These are phyloP conservation scores for Halichoeres trimaculatus DNA, from an alignment of 2,113 vertebrate genomes.

Conservation along the genomic window DNA sequence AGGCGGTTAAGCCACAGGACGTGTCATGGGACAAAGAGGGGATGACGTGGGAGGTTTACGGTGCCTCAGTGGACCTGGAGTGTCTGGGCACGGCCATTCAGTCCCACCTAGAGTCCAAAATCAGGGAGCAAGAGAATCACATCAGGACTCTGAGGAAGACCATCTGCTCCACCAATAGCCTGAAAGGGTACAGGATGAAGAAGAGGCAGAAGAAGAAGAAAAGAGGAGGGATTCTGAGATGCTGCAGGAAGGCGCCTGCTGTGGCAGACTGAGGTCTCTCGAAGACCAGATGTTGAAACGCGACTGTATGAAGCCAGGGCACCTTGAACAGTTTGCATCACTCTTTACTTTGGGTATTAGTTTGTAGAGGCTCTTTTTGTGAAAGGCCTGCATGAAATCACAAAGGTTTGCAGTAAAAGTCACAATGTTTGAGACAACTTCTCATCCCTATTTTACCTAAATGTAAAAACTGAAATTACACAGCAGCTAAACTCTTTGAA, in stretches of 20 bases:
- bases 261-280: constrained; percentile 14
- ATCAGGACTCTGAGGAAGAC: constrained; percentile 62
- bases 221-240: constrained; percentile 52
- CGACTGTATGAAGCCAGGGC: not conserved
- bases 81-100: constrained; percentile 62
- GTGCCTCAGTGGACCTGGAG: constrained; percentile 63
- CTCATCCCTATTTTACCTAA: not conserved
- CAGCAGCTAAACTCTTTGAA: not conserved
- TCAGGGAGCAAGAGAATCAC: constrained; percentile 60
- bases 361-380: not conserved
- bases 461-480: not conserved
- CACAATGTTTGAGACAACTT: not conserved
- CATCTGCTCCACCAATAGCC: constrained; percentile 51
- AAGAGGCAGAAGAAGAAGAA: constrained; percentile 43
- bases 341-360: not conserved
- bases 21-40: constrained; percentile 67
- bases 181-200: constrained; percentile 10
- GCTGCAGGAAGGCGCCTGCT: constrained; percentile 42
- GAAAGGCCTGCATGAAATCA: not conserved
- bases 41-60: constrained; percentile 73
- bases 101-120: constrained; percentile 70
- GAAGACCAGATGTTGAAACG: not conserved
- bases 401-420: not conserved
- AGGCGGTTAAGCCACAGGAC: constrained; percentile 30
- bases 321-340: not conserved